phyloP scores from a whole-genome alignment of 2,797 vertebrate species.

The Sebastes vulpes region DNA sequence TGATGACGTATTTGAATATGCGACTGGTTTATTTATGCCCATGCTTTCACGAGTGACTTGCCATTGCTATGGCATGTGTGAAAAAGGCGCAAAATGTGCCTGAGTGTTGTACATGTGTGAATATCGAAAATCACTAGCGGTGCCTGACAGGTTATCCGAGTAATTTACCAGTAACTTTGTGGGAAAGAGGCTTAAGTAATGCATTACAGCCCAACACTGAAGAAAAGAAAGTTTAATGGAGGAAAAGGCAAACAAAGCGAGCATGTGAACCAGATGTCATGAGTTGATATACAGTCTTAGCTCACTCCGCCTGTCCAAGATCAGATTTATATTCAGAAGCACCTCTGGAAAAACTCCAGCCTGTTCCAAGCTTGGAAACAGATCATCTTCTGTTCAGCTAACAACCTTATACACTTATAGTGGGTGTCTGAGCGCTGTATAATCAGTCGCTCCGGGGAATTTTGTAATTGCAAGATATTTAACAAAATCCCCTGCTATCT shows the following conservation, averaged over 20 bases:
- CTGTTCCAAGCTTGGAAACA: conserved; percentile 12
- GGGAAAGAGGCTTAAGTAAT: neutral
- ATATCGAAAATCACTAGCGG: neutral
- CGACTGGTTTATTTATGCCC: neutral
- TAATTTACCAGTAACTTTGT: neutral
- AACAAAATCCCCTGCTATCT: conserved; percentile 65
- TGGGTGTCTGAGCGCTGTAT: conserved; percentile 63
- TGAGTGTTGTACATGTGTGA: neutral
- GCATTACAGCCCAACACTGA: neutral
- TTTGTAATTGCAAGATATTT: conserved; percentile 73
- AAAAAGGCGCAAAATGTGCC: neutral
- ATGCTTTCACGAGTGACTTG: neutral
- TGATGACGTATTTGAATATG: neutral
- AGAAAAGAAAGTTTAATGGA: neutral
- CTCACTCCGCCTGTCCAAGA: neutral
- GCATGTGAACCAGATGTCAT: neutral
- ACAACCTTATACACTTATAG: conserved; percentile 34
- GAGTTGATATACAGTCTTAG: neutral
- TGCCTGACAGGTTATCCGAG: neutral
- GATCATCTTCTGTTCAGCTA: conserved; percentile 35
- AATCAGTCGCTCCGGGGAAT: conserved; percentile 61
- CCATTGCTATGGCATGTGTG: neutral
- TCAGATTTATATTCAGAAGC: neutral
- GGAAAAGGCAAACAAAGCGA: neutral
- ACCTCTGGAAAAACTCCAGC: conserved; percentile 4